These are phyloP conservation scores for Apis cerana DNA, from an alignment of 1,140 invertebrate species.

Conservation along the genomic window DNA sequence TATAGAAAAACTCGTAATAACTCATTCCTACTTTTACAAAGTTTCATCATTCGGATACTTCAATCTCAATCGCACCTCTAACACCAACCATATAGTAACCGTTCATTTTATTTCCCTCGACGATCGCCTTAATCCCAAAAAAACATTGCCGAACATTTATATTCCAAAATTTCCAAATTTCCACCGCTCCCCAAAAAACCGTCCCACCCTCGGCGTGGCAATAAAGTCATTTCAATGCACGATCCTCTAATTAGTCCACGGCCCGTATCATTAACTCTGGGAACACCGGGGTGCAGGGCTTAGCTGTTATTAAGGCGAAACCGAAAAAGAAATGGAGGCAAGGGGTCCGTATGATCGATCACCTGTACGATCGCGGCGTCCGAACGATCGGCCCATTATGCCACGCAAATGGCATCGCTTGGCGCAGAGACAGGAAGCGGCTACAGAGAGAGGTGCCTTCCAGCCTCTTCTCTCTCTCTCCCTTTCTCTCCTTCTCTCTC, in stretches of 20 bases:
- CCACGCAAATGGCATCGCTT: slow-evolving; percentile 39
- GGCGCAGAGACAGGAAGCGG: slow-evolving; percentile 40
- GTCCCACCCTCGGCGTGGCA: neutral
- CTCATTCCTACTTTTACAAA: too few relatives aligned
- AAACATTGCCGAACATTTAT: too few relatives aligned
- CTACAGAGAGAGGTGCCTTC: neutral
- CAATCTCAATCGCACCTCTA: too few relatives aligned
- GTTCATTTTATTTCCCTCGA: too few relatives aligned
- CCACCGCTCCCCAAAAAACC: too few relatives aligned
- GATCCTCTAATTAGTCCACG: slow-evolving; percentile 8
- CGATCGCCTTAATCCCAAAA: too few relatives aligned
- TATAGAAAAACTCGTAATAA: too few relatives aligned
- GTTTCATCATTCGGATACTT: too few relatives aligned
- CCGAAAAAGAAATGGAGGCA: slow-evolving; percentile 1
- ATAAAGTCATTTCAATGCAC: slow-evolving; percentile 24
- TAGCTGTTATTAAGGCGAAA: slow-evolving; percentile 24
- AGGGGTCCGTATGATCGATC: slow-evolving; percentile 27
- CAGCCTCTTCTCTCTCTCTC: neutral
- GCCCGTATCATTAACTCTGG: slow-evolving; percentile 5
- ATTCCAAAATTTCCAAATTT: too few relatives aligned
- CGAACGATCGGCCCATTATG: slow-evolving; percentile 44
- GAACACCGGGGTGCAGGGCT: neutral
- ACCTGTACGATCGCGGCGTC: slow-evolving; percentile 38
- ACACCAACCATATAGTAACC: too few relatives aligned
- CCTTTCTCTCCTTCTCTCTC: neutral